Evolutionary conservation across 2,797 vertebrate species (phyloP).

Genomic region (Coccyzus lansbergi): DNA sequence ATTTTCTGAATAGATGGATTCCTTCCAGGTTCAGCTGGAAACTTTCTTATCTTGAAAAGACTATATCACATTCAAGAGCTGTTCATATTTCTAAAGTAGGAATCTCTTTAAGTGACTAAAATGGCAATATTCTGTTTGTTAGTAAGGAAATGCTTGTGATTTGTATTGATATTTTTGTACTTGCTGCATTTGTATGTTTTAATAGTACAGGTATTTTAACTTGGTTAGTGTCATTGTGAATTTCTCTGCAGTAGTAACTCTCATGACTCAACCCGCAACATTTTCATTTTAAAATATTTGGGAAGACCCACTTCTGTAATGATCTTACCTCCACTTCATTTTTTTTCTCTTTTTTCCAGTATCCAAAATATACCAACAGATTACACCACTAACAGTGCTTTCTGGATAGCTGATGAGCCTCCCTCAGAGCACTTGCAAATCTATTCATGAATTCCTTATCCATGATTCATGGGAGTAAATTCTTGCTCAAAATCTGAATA

Average conservation of each 20-base stretch:
- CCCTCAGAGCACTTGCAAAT: constrained; percentile 21
- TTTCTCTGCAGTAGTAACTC: not conserved
- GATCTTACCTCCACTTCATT: not conserved
- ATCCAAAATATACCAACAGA: not conserved
- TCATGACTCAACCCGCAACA: not conserved
- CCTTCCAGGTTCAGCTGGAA: not conserved
- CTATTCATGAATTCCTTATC: constrained; percentile 16
- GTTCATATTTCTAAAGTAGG: not conserved
- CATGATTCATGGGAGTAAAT: not conserved
- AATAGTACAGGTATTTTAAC: not conserved
- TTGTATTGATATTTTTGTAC: not conserved
- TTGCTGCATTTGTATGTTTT: not conserved
- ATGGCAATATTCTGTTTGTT: not conserved
- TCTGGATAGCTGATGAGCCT: not conserved
- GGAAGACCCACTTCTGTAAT: not conserved
- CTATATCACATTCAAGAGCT: constrained; percentile 19
- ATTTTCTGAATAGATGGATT: constrained; percentile 17
- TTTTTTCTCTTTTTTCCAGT: not conserved
- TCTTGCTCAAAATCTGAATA: not conserved
- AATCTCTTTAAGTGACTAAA: not conserved
- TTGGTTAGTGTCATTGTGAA: not conserved
- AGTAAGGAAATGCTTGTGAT: not conserved
- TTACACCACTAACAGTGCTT: constrained; percentile 7
- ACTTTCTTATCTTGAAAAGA: constrained; percentile 23
- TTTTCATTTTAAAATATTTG: not conserved